Base-by-base conservation (phyloP, 2,797 vertebrate species). In the Thripadectes ignobilis region DNA sequence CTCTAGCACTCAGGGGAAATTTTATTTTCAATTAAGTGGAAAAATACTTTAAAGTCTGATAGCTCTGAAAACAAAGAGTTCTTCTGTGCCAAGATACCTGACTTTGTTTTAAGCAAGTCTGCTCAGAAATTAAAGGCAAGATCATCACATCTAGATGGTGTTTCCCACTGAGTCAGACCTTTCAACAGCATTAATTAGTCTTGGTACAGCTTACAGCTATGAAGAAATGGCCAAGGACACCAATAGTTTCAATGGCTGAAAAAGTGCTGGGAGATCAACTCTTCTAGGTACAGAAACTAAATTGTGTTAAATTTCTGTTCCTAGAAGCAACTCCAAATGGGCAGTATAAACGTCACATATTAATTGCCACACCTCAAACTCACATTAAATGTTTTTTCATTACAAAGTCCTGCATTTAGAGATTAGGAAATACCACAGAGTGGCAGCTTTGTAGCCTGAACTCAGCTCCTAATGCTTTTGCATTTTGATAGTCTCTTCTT, bases 21-120 rank as follows among this genome's bases (percentile, higher is more conserved):
- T 92, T 94, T 96, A 93, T 96, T 95, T 96, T 95, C 92, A 95
- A 89, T 96, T 97, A 97, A 90, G 63, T 92, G 63, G 82, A 81
- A 93, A 93, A 94, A 95, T 61, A 71, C 48, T 88, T 94, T 74
- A 48, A 93, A 92, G 49, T 67, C 63, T 85, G 88, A 92, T 81
- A 84, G 51, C 71, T 95, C 71, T 88, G 80, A 95, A 96, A 93
- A 96, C 48, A 87, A 92, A 88, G 41, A 39, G 9, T 15, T 2
- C 57, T 92, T 92, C 52, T 92, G 85, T 85, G 83, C 77, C 67
- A 62, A 79, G 79, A 43, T 55, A 69, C 41, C 55, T 38, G 54
- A 52, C 67, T 94, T 77, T 67, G 27, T 95, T 84, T 95, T 93
- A 94, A 95, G 77, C 94, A 94, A 90, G 92, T 90, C 90, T 94